phyloP scores from a whole-genome alignment of 2,888 invertebrate species.

The Meandrusa payeni region DNA sequence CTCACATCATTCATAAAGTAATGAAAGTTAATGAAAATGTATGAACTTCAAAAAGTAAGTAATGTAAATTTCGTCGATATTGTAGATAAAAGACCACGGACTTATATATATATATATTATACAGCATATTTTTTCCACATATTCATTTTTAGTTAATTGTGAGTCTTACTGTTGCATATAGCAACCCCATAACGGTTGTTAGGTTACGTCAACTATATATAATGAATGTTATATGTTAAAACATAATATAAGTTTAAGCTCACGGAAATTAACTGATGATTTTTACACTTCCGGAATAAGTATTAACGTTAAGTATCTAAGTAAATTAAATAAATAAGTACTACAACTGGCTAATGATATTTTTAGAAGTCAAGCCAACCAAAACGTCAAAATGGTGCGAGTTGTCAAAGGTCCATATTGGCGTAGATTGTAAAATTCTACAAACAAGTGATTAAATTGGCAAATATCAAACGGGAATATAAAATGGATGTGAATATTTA shows the following conservation, averaged over 20 bases:
- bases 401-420: constrained; percentile 67
- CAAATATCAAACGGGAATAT: constrained; percentile 49
- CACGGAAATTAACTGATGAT: constrained; percentile 31
- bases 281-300: constrained; percentile 32
- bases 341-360: constrained; percentile 50
- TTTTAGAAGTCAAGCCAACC: constrained; percentile 45
- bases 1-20: no score
- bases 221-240: neutral
- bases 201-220: constrained; percentile 20
- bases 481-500: constrained; percentile 55
- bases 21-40: no score
- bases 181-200: constrained; percentile 16
- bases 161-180: constrained; percentile 3
- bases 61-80: no score
- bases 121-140: no score
- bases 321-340: constrained; percentile 41
- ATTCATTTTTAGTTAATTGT: no score
- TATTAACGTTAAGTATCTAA: constrained; percentile 21
- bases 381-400: constrained; percentile 78
- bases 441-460: constrained; percentile 60
- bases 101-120: no score
- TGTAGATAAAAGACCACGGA: no score
- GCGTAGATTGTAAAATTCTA: constrained; percentile 67
- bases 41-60: no score
- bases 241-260: constrained; percentile 1